These are phyloP conservation scores for Cantharis lateralis DNA, from an alignment of 2,888 invertebrate species.

Conservation along the genomic window DNA sequence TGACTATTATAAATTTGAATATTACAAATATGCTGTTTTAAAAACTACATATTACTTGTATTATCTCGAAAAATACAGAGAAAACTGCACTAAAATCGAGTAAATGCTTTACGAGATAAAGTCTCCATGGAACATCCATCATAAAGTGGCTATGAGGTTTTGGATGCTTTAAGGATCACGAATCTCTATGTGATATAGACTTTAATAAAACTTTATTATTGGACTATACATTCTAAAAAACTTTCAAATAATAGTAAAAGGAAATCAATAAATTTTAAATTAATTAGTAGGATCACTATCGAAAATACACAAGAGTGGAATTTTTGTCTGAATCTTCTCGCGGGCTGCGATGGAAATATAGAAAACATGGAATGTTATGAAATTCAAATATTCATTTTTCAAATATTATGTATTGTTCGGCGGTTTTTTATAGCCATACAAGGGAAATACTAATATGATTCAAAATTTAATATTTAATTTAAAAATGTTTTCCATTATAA, in stretches of 20 bases:
- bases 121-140: slow-evolving; percentile 16
- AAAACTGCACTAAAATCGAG: slow-evolving; percentile 6
- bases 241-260: not conserved
- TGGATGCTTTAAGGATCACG: slow-evolving; percentile 18
- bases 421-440: not conserved
- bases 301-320: not conserved
- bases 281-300: not conserved
- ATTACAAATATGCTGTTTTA: too few relatives aligned
- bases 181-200: slow-evolving; percentile 3
- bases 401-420: not conserved
- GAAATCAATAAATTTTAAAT: not conserved
- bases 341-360: not conserved
- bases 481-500: not conserved
- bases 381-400: not conserved
- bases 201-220: slow-evolving; percentile 13
- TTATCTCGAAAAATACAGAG: not conserved
- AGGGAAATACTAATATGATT: not conserved
- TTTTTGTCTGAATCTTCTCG: not conserved
- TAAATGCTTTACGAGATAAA: slow-evolving; percentile 8
- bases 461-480: not conserved
- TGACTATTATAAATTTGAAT: too few relatives aligned
- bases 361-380: not conserved
- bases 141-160: slow-evolving; percentile 19
- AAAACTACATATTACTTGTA: not conserved
- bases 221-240: slow-evolving; percentile 7